A percentile compares a stretch with the other conserved stretches of the same genome.
phyloP scores from a whole-genome alignment of 2,113 vertebrate species.

The Oreochromis tanganicae region DNA sequence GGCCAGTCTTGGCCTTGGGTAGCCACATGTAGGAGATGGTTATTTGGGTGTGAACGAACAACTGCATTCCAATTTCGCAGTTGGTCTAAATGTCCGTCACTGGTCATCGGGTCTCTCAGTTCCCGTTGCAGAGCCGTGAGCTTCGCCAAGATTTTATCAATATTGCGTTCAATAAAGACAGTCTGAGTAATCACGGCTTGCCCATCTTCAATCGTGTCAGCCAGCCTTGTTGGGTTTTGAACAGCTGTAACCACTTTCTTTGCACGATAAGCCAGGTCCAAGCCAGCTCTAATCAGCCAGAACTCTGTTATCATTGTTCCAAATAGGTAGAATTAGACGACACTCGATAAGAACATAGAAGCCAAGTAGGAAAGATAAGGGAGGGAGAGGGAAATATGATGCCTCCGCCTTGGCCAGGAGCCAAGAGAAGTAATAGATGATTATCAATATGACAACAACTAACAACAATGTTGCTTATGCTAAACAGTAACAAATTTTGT shows the following conservation, averaged over 20 bases:
- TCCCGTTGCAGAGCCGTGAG: background rate
- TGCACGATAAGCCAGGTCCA: background rate
- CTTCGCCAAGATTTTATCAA: background rate
- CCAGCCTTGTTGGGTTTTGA: background rate
- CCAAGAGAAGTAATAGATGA: background rate
- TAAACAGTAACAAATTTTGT: background rate
- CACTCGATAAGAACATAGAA: background rate
- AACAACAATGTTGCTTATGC: background rate
- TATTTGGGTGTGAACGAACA: background rate
- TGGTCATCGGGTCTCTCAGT: background rate
- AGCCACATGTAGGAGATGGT: background rate
- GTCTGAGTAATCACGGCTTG: background rate
- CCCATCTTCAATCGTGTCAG: background rate
- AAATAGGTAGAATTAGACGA: background rate
- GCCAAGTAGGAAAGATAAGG: background rate
- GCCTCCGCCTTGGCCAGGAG: background rate
- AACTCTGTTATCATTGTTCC: background rate
- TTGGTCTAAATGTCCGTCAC: background rate
- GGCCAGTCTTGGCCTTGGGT: background rate
- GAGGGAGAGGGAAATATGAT: background rate
- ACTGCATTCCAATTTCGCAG: background rate
- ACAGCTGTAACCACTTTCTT: background rate
- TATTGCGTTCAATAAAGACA: background rate
- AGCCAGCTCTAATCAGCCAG: background rate
- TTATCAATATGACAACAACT: background rate